phyloP scores from a whole-genome alignment of 2,888 invertebrate species.

The Cabera pusaria region DNA sequence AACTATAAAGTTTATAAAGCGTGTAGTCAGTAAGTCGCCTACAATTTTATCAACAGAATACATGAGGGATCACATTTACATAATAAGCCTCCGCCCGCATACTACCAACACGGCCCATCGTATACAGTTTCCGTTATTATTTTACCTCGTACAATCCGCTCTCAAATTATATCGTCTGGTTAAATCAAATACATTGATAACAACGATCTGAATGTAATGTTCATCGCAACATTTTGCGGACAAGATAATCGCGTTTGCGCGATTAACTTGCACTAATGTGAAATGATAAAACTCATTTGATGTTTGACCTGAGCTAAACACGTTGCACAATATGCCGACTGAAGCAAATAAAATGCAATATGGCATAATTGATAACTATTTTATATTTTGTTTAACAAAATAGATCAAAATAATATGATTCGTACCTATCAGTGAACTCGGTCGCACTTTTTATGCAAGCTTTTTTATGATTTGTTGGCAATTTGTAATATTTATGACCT shows the following conservation, averaged over 20 bases:
- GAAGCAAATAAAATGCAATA: too few relatives aligned
- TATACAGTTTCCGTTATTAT: constrained; percentile 71
- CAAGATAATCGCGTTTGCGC: constrained; percentile 40
- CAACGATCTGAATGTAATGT: constrained; percentile 53
- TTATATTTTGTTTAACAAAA: too few relatives aligned
- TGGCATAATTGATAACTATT: too few relatives aligned
- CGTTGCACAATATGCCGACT: background rate
- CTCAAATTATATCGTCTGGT: constrained; percentile 51
- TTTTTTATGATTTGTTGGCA: too few relatives aligned
- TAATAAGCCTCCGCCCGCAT: constrained; percentile 62
- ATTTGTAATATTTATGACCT: too few relatives aligned
- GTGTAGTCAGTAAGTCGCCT: constrained; percentile 38
- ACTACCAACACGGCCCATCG: constrained; percentile 43
- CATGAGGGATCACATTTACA: constrained; percentile 68
- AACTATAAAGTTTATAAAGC: constrained; percentile 27
- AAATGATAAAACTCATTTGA: constrained; percentile 24
- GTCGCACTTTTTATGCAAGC: too few relatives aligned
- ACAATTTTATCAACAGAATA: constrained; percentile 70
- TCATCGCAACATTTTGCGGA: constrained; percentile 44
- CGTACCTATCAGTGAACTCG: too few relatives aligned
- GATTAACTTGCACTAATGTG: constrained; percentile 36
- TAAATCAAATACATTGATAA: constrained; percentile 58
- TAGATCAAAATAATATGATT: too few relatives aligned
- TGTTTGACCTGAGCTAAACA: constrained; percentile 4
- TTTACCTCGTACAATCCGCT: constrained; percentile 60